These are phyloP conservation scores for Cantharis flavilabris DNA, from an alignment of 2,888 invertebrate species.

Conservation along the genomic window DNA sequence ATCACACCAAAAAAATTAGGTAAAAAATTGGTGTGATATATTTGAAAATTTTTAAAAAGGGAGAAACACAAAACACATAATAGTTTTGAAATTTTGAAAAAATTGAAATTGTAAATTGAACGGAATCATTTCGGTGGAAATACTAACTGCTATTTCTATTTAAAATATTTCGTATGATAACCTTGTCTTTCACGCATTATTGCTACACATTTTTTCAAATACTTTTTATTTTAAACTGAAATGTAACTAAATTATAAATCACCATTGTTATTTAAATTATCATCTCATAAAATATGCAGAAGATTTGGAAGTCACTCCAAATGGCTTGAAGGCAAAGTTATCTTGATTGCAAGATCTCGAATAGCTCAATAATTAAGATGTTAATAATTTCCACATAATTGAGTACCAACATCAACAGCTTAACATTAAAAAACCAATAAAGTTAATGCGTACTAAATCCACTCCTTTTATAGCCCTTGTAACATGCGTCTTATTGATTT, in stretches of 20 bases:
- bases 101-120: too few species aligned
- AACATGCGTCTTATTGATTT: not conserved
- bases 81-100: too few species aligned
- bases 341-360: not conserved
- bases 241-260: not conserved
- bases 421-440: not conserved
- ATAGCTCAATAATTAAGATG: not conserved
- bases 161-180: too few species aligned
- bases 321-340: not conserved
- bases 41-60: too few species aligned
- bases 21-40: too few species aligned
- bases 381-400: slow-evolving; percentile 3
- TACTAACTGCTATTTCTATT: too few species aligned
- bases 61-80: too few species aligned
- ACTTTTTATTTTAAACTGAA: not conserved
- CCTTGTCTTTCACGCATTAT: too few species aligned
- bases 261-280: not conserved
- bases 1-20: too few species aligned
- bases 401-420: not conserved
- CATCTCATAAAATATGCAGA: not conserved
- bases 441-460: not conserved
- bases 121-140: too few species aligned
- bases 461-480: not conserved
- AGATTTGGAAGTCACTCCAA: not conserved
- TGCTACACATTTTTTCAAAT: too few species aligned